phyloP scores from a whole-genome alignment of 1,140 invertebrate species.

The Pseudomyrmex concolor region DNA sequence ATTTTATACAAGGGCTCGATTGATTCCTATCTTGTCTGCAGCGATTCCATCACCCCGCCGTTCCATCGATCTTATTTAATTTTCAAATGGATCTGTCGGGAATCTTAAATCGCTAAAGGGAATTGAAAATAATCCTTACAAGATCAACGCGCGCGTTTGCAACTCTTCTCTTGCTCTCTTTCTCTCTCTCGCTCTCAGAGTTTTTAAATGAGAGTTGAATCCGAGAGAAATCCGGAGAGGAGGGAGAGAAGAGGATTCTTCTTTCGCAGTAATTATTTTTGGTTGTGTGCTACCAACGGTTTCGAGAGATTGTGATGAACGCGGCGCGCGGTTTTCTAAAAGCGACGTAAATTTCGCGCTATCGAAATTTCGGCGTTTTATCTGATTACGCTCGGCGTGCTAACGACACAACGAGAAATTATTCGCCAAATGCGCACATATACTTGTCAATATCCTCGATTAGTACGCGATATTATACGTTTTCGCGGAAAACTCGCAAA shows the following conservation, averaged over 20 bases:
- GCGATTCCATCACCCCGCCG: slow-evolving; percentile 26
- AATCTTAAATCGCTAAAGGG: slow-evolving; percentile 59
- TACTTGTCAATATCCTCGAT: too few species aligned
- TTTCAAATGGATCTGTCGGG: slow-evolving; percentile 55
- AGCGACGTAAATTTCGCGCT: not conserved
- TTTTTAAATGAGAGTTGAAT: slow-evolving; percentile 43
- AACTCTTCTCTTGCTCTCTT: not conserved
- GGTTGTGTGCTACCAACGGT: not conserved
- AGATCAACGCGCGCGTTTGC: slow-evolving; percentile 43
- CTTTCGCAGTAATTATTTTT: slow-evolving; percentile 32
- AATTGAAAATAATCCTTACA: slow-evolving; percentile 61
- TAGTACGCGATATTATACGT: too few species aligned
- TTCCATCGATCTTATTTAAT: slow-evolving; percentile 58
- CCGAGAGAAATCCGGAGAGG: not conserved
- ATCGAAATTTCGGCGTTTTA: not conserved
- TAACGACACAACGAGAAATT: slow-evolving; percentile 9
- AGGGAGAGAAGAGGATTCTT: not conserved
- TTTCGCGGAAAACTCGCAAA: too few species aligned
- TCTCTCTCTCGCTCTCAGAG: not conserved
- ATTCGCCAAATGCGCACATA: slow-evolving; percentile 44
- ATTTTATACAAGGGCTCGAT: slow-evolving; percentile 50
- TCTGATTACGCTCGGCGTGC: not conserved
- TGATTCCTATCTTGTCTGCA: slow-evolving; percentile 49
- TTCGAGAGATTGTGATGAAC: not conserved
- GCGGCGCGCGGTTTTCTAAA: not conserved